Evolutionary conservation across 2,113 vertebrate species (phyloP).

Genomic region (Cairina moschata): DNA sequence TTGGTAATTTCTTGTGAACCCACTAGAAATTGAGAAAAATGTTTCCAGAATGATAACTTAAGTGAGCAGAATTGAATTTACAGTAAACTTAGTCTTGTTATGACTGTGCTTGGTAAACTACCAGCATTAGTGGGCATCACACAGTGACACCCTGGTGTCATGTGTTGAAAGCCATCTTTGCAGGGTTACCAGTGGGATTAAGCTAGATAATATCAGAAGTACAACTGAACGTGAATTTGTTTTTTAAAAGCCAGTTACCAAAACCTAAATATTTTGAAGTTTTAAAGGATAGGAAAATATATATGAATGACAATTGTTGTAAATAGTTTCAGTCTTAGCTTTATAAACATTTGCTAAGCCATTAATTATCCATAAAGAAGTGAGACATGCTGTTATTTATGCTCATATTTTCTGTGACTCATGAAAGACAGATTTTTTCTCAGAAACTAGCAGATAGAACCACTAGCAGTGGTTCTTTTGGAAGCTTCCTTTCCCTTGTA

Average conservation of each 20-base stretch:
- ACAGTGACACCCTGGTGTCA: background rate
- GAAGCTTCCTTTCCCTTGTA: background rate
- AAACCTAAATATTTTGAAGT: background rate
- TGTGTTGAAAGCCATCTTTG: background rate
- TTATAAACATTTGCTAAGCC: slow-evolving; percentile 5
- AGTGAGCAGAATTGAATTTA: background rate
- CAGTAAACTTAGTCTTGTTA: background rate
- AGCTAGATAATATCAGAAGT: background rate
- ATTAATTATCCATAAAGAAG: slow-evolving; percentile 2
- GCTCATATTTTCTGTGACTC: slow-evolving; percentile 18
- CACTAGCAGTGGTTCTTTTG: background rate
- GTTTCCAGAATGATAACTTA: background rate
- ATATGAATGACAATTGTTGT: background rate
- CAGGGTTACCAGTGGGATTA: background rate
- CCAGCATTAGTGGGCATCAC: background rate
- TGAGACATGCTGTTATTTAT: slow-evolving; percentile 49
- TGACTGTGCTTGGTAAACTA: background rate
- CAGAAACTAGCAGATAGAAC: background rate
- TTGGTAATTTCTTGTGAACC: background rate
- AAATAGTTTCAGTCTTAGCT: slow-evolving; percentile 27
- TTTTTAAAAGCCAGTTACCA: background rate
- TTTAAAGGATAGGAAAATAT: background rate
- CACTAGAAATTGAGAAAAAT: background rate
- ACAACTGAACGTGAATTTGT: background rate
- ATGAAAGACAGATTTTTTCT: slow-evolving; percentile 10